These are phyloP conservation scores for Microchirus variegatus DNA, from an alignment of 2,797 vertebrate genomes.

Conservation along the genomic window DNA sequence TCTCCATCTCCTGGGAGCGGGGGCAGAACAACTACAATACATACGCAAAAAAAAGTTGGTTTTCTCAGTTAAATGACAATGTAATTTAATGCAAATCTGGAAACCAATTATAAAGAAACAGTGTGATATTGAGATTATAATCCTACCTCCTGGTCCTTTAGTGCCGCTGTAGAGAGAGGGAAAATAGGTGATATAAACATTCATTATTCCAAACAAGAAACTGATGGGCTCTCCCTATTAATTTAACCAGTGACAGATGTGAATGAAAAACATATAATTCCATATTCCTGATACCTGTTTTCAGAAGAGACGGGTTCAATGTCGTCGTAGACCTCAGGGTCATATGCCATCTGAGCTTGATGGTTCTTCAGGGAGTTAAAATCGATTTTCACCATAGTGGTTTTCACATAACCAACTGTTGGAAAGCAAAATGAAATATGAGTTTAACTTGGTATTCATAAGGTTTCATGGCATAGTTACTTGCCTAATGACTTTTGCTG, in stretches of 20 bases:
- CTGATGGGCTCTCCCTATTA: too few species aligned
- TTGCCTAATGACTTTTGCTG: not conserved
- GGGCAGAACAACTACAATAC: slow-evolving; percentile 78
- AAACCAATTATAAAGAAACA: not conserved
- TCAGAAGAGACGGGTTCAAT: slow-evolving; percentile 77
- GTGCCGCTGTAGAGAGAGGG: slow-evolving; percentile 70
- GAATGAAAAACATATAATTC: not conserved
- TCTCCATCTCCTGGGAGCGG: slow-evolving; percentile 77
- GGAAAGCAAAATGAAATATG: not conserved
- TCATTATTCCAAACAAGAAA: too few species aligned
- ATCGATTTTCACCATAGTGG: slow-evolving; percentile 87
- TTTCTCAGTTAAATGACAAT: not conserved
- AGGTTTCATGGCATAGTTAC: too few species aligned
- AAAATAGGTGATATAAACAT: slow-evolving; percentile 2
- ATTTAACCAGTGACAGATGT: too few species aligned
- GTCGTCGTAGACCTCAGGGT: slow-evolving; percentile 93
- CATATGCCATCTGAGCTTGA: slow-evolving; percentile 44
- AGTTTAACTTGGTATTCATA: too few species aligned
- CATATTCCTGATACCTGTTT: slow-evolving; percentile 51
- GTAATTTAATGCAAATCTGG: not conserved
- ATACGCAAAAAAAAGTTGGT: not conserved
- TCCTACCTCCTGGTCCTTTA: slow-evolving; percentile 83
- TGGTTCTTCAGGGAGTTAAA: slow-evolving; percentile 85
- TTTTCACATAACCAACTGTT: slow-evolving; percentile 94
- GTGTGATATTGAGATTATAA: not conserved